Conservation (phyloP, 2,797 vertebrate genomes). For the Odontamblyopus rebecca region DNA sequence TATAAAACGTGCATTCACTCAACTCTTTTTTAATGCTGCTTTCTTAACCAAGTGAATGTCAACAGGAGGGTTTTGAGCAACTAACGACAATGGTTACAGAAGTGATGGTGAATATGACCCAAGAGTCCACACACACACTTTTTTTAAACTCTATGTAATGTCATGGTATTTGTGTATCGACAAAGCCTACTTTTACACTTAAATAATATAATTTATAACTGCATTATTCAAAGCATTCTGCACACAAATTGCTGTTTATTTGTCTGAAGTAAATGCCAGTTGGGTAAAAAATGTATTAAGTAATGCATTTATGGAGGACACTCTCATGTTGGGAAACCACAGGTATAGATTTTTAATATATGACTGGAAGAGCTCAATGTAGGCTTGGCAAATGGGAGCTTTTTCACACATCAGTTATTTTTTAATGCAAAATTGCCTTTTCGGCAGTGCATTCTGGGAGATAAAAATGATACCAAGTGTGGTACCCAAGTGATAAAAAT, state of each 20-base stretch:
- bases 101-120: not conserved
- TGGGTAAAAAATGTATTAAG: no score
- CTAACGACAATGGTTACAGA: not conserved
- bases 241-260: no score
- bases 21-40: not conserved
- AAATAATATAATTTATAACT: not conserved
- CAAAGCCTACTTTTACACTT: not conserved
- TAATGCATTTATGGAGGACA: no score
- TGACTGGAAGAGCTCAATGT: no score
- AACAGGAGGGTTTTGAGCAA: not conserved
- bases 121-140: not conserved
- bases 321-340: no score
- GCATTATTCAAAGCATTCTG: not conserved
- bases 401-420: no score
- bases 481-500: not conserved
- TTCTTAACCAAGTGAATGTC: not conserved
- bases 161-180: not conserved
- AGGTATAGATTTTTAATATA: no score
- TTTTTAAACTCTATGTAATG: not conserved
- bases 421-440: not conserved
- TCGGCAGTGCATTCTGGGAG: not conserved
- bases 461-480: not conserved
- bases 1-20: not conserved
- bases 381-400: no score
- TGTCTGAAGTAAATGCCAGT: no score